Evolutionary conservation across 2,113 vertebrate genomes (phyloP), one percentile per base, ranked within the genome.

Genomic region (Mus musculus): DNA sequence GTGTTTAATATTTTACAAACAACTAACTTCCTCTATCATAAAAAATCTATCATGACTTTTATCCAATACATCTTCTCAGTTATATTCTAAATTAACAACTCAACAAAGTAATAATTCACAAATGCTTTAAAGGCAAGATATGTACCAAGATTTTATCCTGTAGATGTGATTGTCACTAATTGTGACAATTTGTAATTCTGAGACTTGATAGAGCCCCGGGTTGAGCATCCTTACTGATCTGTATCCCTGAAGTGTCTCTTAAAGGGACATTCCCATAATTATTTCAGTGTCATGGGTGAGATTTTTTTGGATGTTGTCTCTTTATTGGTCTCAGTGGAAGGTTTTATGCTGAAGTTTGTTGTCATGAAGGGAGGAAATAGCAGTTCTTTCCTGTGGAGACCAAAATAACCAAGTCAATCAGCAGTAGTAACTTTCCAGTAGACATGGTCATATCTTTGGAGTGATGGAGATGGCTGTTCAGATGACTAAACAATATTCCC

Each of bases 1-100:
- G 28, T 61, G 26, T 1, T 52, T 96, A n/a, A 17, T 67, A 89
- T 92, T 90, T 56, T 16, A 89, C 52, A 90, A 90, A 96, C 17
- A 49, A 59, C 16, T 56, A 88, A 75, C 49, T 78, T 82, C 20
- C 13, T 39, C 63, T 24, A 71, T 73, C 16, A 94, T 39, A 95
- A 89, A 69, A 73, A 42, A 69, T 59, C 14, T 91, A 19, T n/a
- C 56, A 82, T n/a, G 61, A 5, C 28, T 82, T 87, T 95, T 95
- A 17, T 10, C 20, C 88, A 54, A 33, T 56, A 71, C 52, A 26
- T 92, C 82, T 12, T 24, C 77, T 7, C 30, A 65, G 22, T 87
- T 91, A 71, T n/a, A n/a, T 30, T 56, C 30, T 80, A 65, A 69
- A 59, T 46, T 63, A 78, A 14, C 52, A 72, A 75, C 30, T 81